phyloP scores from a whole-genome alignment of 2,888 invertebrate genomes.

The Ceramica pisi region DNA sequence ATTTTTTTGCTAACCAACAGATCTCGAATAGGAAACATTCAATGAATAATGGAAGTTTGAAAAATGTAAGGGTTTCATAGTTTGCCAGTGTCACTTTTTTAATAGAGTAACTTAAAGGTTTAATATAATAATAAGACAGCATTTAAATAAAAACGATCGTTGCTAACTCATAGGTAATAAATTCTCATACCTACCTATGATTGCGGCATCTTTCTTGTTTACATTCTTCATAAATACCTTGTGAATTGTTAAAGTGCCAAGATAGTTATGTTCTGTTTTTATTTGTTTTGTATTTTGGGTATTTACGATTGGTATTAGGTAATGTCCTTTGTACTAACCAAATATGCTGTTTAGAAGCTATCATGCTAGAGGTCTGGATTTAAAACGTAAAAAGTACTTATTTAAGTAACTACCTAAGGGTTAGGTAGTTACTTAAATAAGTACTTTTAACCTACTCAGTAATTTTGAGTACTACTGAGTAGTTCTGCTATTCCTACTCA shows the following conservation, averaged over 20 bases:
- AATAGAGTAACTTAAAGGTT: not conserved
- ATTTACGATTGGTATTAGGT: not conserved
- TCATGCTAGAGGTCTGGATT: not conserved
- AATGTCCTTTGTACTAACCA: constrained; percentile 1
- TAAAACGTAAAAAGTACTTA: too few species aligned
- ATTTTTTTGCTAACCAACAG: not conserved
- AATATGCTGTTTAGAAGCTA: constrained; percentile 1
- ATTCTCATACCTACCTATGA: not conserved
- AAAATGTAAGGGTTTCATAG: too few species aligned
- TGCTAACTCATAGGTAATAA: not conserved
- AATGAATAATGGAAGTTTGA: too few species aligned
- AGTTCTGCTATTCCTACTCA: not conserved
- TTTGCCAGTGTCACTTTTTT: too few species aligned
- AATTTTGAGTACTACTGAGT: too few species aligned
- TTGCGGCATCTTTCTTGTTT: constrained; percentile 11
- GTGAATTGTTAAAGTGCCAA: constrained; percentile 38
- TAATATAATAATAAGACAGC: not conserved
- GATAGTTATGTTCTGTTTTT: constrained; percentile 17
- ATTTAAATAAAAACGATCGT: not conserved
- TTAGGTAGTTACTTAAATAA: too few species aligned
- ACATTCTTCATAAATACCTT: constrained; percentile 11
- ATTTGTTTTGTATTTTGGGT: constrained; percentile 12
- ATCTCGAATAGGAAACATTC: too few species aligned
- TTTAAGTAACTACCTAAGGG: too few species aligned
- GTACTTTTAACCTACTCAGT: too few species aligned